Conservation (phyloP, 2,113 vertebrate species). For the Cottus gobio region DNA sequence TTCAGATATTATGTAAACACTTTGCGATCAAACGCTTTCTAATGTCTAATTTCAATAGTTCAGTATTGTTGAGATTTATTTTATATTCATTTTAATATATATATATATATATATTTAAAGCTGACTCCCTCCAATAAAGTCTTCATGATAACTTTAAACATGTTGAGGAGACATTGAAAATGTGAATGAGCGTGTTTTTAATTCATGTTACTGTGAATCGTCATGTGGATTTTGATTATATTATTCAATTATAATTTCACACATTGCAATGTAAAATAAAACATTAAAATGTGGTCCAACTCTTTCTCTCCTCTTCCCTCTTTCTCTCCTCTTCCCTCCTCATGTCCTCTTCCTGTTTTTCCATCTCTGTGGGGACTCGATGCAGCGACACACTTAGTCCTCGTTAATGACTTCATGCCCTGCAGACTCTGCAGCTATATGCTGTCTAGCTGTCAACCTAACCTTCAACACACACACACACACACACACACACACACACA, state of each 20-base stretch:
- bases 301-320: not conserved
- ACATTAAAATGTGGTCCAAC: not conserved
- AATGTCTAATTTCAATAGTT: not conserved
- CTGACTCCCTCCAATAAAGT: too few species aligned
- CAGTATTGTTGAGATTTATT: not conserved
- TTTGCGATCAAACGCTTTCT: not conserved
- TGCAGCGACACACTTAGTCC: slow-evolving; percentile 9
- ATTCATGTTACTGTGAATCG: not conserved
- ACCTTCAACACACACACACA: slow-evolving; percentile 18
- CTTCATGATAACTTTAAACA: not conserved
- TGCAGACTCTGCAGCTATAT: slow-evolving; percentile 27
- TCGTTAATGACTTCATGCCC: slow-evolving; percentile 41
- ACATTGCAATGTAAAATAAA: not conserved
- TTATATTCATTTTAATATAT: too few species aligned
- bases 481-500: not conserved
- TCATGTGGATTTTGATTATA: not conserved
- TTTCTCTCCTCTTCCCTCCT: too few species aligned
- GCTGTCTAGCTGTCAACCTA: slow-evolving; percentile 3
- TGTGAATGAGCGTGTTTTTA: not conserved
- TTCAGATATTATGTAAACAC: not conserved
- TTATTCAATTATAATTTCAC: not conserved
- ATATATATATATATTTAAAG: too few species aligned
- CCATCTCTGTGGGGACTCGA: not conserved
- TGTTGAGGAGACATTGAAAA: not conserved
- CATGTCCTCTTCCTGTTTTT: too few species aligned